Conservation (phyloP, 2,888 invertebrate genomes). For the Polydrusus cervinus region DNA sequence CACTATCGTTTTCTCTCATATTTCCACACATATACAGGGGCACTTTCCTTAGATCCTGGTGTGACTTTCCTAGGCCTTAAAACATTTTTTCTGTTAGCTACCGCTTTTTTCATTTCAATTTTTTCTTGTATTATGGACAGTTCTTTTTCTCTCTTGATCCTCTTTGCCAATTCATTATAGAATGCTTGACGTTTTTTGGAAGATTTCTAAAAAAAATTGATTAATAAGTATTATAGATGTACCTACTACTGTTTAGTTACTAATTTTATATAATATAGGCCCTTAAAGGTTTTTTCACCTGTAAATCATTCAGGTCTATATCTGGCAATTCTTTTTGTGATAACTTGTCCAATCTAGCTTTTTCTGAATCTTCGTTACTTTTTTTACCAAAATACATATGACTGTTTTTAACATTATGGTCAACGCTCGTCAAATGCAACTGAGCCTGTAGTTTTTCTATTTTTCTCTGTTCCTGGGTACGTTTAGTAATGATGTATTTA, state of each 20-base stretch:
- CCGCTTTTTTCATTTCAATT: slow-evolving; percentile 80
- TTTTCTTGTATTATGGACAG: slow-evolving; percentile 85
- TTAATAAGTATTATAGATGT: no score
- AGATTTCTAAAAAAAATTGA: slow-evolving; percentile 62
- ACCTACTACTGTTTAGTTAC: no score
- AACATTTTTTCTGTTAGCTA: slow-evolving; percentile 77
- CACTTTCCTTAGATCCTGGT: slow-evolving; percentile 77
- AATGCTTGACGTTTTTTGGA: slow-evolving; percentile 77
- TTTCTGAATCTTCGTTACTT: slow-evolving; percentile 75
- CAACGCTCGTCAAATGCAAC: slow-evolving; percentile 87
- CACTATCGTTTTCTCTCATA: slow-evolving; percentile 79
- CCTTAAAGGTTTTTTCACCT: slow-evolving; percentile 50
- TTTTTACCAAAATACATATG: slow-evolving; percentile 87
- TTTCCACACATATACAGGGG: slow-evolving; percentile 87
- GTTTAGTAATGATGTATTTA: slow-evolving; percentile 90
- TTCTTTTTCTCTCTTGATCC: slow-evolving; percentile 85
- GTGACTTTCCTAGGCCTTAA: slow-evolving; percentile 80
- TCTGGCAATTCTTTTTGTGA: slow-evolving; percentile 76
- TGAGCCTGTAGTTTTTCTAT: slow-evolving; percentile 83
- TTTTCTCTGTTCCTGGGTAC: slow-evolving; percentile 87
- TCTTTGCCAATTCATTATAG: slow-evolving; percentile 83
- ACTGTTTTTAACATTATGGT: slow-evolving; percentile 80
- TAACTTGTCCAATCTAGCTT: slow-evolving; percentile 80
- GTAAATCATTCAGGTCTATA: slow-evolving; percentile 74
- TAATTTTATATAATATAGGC: background rate